These are phyloP conservation scores for Hyperoodon ampullatus DNA, from an alignment of 2,113 vertebrate genomes.

Conservation along the genomic window DNA sequence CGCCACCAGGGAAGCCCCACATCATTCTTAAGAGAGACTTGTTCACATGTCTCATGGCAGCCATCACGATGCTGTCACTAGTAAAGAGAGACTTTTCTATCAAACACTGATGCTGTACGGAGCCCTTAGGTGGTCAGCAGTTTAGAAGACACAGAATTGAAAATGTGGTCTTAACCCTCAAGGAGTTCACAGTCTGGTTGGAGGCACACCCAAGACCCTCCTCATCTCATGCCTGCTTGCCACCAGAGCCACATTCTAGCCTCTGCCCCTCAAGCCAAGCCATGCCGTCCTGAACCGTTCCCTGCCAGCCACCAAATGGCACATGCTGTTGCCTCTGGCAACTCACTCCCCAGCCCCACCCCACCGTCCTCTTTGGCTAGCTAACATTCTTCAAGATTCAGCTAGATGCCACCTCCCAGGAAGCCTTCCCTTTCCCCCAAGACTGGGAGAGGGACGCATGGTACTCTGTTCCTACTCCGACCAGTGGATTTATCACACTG, in stretches of 20 bases:
- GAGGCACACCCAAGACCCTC: background rate
- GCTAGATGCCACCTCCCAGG: background rate
- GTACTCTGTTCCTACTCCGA: background rate
- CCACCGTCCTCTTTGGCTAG: accelerated
- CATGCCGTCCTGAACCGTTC: background rate
- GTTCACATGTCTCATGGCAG: accelerated
- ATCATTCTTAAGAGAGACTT: background rate
- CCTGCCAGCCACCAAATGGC: background rate
- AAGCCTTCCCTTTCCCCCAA: background rate
- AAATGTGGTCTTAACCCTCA: background rate
- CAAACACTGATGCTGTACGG: background rate
- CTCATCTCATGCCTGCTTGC: background rate
- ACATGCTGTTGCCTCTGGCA: background rate
- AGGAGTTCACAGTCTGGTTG: background rate
- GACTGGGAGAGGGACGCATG: background rate
- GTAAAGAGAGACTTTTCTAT: background rate
- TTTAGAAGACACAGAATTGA: background rate
- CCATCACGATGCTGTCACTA: background rate
- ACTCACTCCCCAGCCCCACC: background rate
- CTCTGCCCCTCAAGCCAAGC: background rate
- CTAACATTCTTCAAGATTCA: background rate
- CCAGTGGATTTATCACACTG: background rate
- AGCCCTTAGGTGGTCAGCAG: background rate
- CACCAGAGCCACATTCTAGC: background rate
- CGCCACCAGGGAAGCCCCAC: too few relatives aligned